Base-by-base conservation (phyloP, 2,797 vertebrate species). In the Syngnathus acus region DNA sequence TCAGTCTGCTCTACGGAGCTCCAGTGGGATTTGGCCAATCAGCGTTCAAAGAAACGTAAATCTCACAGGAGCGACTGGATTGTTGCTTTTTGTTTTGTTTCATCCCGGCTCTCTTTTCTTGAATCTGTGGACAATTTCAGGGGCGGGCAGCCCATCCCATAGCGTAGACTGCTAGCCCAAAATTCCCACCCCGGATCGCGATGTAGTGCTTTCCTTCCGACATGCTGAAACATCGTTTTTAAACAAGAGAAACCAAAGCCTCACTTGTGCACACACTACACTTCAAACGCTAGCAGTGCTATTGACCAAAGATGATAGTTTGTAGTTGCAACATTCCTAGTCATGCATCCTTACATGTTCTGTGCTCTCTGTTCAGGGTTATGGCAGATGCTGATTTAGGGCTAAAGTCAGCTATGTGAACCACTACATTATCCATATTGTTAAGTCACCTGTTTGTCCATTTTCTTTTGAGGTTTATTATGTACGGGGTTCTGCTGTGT, bases 131-230 rank as follows among this genome's bases (percentile, higher is more conserved):
- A 90, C 90, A 89, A 91, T 82, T 72, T 74, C 80, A 82, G 82
- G 78, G 64, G 55, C 48, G 69, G 74, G 64, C 48, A 72, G 74
- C 62, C 70, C 73, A 66, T 6, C 62, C 72, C 74, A 23, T 21
- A 5, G 16, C 3, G 67, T 80, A 79, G 84, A 80, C 75, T 83
- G 83, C 86, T 84, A 86, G 86, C 81, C 85, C 75, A 72, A 68
- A 72, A 65, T 26, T 62, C 37, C 21, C 32, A 64, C 62, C 40
- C 61, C 58, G 71, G 68, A 70, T 50, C 68, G 86, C 84, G 21
- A 45, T 43, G 80, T 91, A 94, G 94, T 96, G 94, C 95, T 94
- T 96, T 96, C 60, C 96, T 94, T 95, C 94, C 94, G 92, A 93
- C 92, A 92, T 93, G 93, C 93, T 94, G 82, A 93, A 93, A 91